Evolutionary conservation across 1,140 invertebrate species (phyloP).

Genomic region (Formica exsecta): DNA sequence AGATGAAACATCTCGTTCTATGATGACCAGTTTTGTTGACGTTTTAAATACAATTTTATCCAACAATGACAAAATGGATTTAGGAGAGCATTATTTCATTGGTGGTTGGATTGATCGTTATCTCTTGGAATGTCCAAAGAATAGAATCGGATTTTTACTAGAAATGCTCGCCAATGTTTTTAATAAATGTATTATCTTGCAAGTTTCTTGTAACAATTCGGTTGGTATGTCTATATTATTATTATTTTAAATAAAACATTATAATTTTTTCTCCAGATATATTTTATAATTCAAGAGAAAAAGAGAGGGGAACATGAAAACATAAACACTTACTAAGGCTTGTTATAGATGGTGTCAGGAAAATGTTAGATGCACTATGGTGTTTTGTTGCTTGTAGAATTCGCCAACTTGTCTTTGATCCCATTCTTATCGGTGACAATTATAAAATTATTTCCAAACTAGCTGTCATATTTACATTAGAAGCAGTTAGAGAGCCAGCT

Average conservation of each 20-base stretch:
- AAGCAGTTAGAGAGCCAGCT: conserved; percentile 79
- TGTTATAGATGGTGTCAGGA: conserved; percentile 63
- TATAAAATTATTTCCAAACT: conserved; percentile 81
- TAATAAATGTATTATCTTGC: conserved; percentile 74
- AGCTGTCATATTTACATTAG: conserved; percentile 82
- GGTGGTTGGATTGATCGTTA: conserved; percentile 85
- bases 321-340: conserved; percentile 36
- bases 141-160: conserved; percentile 75
- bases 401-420: conserved; percentile 81
- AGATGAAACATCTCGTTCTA: conserved; percentile 77
- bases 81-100: conserved; percentile 82
- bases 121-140: conserved; percentile 79
- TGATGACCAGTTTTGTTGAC: conserved; percentile 84
- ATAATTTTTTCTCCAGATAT: background rate
- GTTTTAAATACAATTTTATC: conserved; percentile 80
- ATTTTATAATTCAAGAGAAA: background rate
- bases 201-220: conserved; percentile 44
- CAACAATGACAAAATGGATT: conserved; percentile 77
- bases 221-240: conserved; percentile 45
- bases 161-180: conserved; percentile 78
- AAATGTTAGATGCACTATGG: conserved; percentile 82
- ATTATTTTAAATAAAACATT: background rate
- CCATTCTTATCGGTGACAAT: conserved; percentile 71
- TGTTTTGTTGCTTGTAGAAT: conserved; percentile 80
- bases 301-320: background rate